Base-by-base conservation (phyloP, 2,797 vertebrate genomes). In the Myotis planiceps region DNA sequence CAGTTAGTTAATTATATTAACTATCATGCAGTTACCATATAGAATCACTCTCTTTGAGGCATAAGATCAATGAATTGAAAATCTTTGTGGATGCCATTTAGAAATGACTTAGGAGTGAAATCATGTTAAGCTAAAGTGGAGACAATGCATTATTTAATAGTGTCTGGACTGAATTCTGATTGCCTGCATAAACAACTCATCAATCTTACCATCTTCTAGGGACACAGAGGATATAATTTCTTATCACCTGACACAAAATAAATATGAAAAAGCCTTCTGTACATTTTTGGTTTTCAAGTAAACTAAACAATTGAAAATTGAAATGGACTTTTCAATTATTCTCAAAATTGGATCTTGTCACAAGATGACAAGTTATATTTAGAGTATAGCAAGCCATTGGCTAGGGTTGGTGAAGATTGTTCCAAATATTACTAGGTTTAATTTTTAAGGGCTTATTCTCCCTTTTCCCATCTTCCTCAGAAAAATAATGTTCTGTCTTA, bases 291-390 rank as follows among this genome's bases (percentile, higher is more conserved):
- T 93, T 97, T 97, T 96, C 66, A 49, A 42, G 68, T 80, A 63
- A 16, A 55, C 0, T 92, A 76, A 96, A 71, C 53, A 93, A 94
- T 32, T 58, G 69, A 87, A 93, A 96, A 96, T 88, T 96, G 75
- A 95, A 97, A 92, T 78, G n/a, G 75, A 96, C 29, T 94, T 95
- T 95, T 96, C 69, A 91, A 82, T 97, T 96, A 94, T 69, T 94
- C 95, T 96, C 72, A 83, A 95, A 97, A 98, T 92, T 96, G 88
- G 72, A 95, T 97, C 94, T 96, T 96, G 82, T 94, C 89, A 85
- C 51, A 90, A 86, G 45, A 92, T 97, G 96, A 96, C 95, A 97
- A 87, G 37, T 94, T 96, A 45, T 91, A 97, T 95, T 96, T 92
- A 93, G 34, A 82, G n/a, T 23, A 71, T 71, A 95, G 82, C 76